phyloP scores from a whole-genome alignment of 2,113 vertebrate genomes.

The Hyla sarda region DNA sequence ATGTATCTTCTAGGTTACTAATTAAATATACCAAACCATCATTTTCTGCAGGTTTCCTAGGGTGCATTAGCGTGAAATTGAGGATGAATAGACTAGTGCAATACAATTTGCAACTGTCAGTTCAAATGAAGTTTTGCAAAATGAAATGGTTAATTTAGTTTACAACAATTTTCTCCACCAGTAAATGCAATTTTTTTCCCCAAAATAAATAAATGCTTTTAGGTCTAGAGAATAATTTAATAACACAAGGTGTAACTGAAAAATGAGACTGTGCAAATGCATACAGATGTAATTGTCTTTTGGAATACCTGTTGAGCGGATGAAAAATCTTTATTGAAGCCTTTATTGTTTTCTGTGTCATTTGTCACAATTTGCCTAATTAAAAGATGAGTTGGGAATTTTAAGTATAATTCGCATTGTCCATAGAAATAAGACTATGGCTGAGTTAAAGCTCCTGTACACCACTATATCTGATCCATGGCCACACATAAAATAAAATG shows the following conservation, averaged over 20 bases:
- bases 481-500: too few species aligned
- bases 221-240: constrained; percentile 44
- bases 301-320: not conserved
- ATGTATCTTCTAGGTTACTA: constrained; percentile 70
- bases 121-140: constrained; percentile 71
- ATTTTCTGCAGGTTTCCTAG: constrained; percentile 70
- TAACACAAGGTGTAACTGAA: constrained; percentile 15
- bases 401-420: not conserved
- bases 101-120: constrained; percentile 70
- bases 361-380: not conserved
- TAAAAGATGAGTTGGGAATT: not conserved
- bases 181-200: constrained; percentile 61
- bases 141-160: constrained; percentile 69
- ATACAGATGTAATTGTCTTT: constrained; percentile 31
- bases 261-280: not conserved
- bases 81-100: constrained; percentile 67
- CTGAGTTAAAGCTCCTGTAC: not conserved
- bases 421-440: not conserved
- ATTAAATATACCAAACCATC: constrained; percentile 74
- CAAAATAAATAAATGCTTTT: constrained; percentile 61
- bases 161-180: constrained; percentile 64
- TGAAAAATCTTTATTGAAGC: not conserved
- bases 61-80: constrained; percentile 71
- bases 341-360: not conserved
- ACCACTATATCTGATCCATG: too few species aligned